Percentiles rank a stretch among this genome's conserved stretches.
Evolutionary conservation across 2,888 invertebrate species (phyloP).

Genomic region (Plemyria rubiginata): DNA sequence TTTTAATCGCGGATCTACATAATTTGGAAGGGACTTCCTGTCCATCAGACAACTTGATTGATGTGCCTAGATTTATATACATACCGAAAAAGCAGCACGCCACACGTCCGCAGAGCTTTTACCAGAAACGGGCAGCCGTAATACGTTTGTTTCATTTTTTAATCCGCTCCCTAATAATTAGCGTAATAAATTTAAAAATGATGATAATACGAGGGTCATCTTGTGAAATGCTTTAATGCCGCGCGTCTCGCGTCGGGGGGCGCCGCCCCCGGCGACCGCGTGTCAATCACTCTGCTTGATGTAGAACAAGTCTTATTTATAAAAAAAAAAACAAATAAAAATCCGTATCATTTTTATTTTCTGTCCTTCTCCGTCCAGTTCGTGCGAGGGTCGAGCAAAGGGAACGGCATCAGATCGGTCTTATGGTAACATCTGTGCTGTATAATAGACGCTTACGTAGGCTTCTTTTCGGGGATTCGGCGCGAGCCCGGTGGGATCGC

Average conservation of each 20-base stretch:
- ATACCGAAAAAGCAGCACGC: slow-evolving; percentile 76
- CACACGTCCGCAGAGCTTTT: slow-evolving; percentile 76
- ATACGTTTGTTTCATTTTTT: slow-evolving; percentile 82
- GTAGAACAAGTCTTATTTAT: slow-evolving; percentile 83
- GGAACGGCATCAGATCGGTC: slow-evolving; percentile 71
- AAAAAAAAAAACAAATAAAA: slow-evolving; percentile 69
- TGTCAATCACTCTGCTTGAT: slow-evolving; percentile 83
- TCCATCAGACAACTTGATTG: slow-evolving; percentile 83
- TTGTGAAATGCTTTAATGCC: slow-evolving; percentile 76
- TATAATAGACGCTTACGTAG: slow-evolving; percentile 84
- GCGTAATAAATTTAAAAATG: slow-evolving; percentile 85
- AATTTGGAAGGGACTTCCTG: slow-evolving; percentile 79
- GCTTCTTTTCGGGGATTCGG: slow-evolving; percentile 82
- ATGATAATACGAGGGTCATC: slow-evolving; percentile 81
- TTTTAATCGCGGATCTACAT: slow-evolving; percentile 83
- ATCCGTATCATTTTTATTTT: slow-evolving; percentile 78
- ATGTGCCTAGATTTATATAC: slow-evolving; percentile 82
- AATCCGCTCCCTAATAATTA: slow-evolving; percentile 81
- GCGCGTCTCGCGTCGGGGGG: slow-evolving; percentile 71
- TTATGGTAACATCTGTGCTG: slow-evolving; percentile 83
- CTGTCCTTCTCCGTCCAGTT: slow-evolving; percentile 60
- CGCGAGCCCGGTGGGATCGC: slow-evolving; percentile 82
- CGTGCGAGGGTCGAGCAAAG: slow-evolving; percentile 53
- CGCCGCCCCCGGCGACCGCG: slow-evolving; percentile 77
- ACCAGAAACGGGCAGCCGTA: slow-evolving; percentile 70